Percentiles rank a stretch among this genome's conserved stretches.
phyloP scores from a whole-genome alignment of 2,888 invertebrate genomes.

The Andrena bucephala region DNA sequence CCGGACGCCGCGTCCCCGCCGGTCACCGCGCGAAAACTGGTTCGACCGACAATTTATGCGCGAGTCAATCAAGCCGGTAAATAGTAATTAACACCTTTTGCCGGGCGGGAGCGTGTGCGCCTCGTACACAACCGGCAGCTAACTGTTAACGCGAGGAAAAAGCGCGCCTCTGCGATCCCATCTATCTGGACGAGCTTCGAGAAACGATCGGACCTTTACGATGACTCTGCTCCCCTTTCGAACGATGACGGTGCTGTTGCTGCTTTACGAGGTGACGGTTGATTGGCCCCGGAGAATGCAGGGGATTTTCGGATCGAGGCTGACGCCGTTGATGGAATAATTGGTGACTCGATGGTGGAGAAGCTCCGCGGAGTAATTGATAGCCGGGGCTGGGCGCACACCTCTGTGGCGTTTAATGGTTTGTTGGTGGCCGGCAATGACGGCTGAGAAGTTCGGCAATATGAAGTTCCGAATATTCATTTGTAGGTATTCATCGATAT shows the following conservation, averaged over 20 bases:
- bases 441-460: no score
- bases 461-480: no score
- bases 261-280: neutral
- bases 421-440: no score
- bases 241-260: neutral
- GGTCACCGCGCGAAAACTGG: conserved; percentile 64
- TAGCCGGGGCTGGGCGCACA: no score
- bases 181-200: neutral
- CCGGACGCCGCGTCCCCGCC: conserved; percentile 22
- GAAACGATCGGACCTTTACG: neutral
- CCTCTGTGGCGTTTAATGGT: no score
- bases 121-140: neutral
- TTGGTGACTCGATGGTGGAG: neutral
- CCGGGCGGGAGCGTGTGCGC: neutral
- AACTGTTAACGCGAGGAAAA: conserved; percentile 7
- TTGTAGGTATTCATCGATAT: no score
- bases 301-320: neutral
- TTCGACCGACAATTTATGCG: conserved; percentile 70
- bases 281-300: neutral
- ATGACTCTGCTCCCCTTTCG: neutral
- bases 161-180: neutral
- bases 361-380: neutral
- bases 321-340: neutral
- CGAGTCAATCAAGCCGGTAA: conserved; percentile 71
- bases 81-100: conserved; percentile 73